Base-by-base conservation (phyloP, 2,888 invertebrate genomes). In the Hirtodrosophila cameraria region DNA sequence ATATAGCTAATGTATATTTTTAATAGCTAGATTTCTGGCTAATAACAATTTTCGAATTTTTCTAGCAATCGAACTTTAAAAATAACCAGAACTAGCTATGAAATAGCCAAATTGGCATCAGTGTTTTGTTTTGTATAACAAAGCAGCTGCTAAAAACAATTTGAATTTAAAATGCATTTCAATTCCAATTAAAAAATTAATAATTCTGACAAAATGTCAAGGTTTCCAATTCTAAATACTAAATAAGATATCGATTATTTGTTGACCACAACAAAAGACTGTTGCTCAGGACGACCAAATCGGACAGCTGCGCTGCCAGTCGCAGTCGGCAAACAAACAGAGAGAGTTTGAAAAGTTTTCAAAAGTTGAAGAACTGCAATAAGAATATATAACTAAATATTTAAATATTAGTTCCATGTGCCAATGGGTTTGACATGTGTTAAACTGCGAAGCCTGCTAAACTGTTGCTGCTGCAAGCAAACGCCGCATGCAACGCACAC, bases 391-490 rank as follows among this genome's bases (percentile, higher is more conserved):
- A 23, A 16, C 12, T n/a, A 8, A 9, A 18, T 8, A 39, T 0
- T 23, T 5, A 7, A 12, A 12, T 8, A 11, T 1, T 5, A 27
- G 5, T 35, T 50, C 36, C 49, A 57, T 75, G 62, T 59, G 41
- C 43, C 53, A 53, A 82, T 82, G 82, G 82, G 82, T 65, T 28
- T 70, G 60, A 31, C 64, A 5, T 75, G 75, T 57, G 60, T 36
- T 36, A 79, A 64, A 64, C 59, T 81, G 78, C 58, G 63, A 49
- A 27, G 46, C 62, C 42, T 59, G 36, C 45, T 53, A 11, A n/a
- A 41, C 36, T 55, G 48, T 41, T 33, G 50, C 54, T 61, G 63
- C 41, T 42, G 18, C 38, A 3, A 28, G 28, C 5, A 20, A 33
- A 1, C 48, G 36, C 4, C 39, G 12, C 23, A 25, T 20, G 8